Evolutionary conservation across 2,113 vertebrate species (phyloP), one percentile per base, ranked within the genome.

Genomic region (Formicarius rufipectus): DNA sequence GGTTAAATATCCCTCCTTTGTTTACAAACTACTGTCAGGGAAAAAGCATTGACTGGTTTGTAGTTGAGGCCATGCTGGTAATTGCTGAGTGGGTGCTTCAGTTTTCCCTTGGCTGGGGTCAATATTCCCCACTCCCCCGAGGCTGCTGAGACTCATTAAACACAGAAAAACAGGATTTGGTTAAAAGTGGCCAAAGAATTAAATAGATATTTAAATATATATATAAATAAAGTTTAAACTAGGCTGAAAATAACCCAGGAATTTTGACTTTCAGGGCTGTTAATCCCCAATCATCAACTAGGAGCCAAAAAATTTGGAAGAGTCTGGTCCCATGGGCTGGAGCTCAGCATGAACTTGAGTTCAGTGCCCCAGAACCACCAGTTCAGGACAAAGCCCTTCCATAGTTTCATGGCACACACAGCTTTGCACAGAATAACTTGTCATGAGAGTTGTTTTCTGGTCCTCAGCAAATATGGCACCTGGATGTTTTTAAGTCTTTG

Each of bases 351-450:
- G 16, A 55, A 11, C 33, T 75, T 84, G 12, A 75, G 31, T 42
- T 84, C n/a, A 28, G 25, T 53, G 64, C 21, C 37, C 10, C 7
- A 58, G 81, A 84, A 58, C 21, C 5, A 66, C 14, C 1, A 4
- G 22, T 62, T 53, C 35, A 59, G 25, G 33, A 27, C 14, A 56
- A 31, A 87, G 31, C 24, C 21, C 28, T 66, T 83, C 63, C 3
- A 4, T 10, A 22, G 5, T 47, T 84, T 14, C 49, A 14, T 28
- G 15, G 18, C 44, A 42, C 16, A 17, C 5, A 45, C 25, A 52
- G 23, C 15, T 64, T 66, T 4, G 4, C 40, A 49, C 14, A 5
- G 22, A 20, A 4, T 2, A 52, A 50, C 10, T 4, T 1, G 6
- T 35, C 14, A 7, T 8, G 12, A 6, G 33, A 39, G 9, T 47